phyloP scores from a whole-genome alignment of 2,888 invertebrate genomes.

The Rhamnusium bicolor region DNA sequence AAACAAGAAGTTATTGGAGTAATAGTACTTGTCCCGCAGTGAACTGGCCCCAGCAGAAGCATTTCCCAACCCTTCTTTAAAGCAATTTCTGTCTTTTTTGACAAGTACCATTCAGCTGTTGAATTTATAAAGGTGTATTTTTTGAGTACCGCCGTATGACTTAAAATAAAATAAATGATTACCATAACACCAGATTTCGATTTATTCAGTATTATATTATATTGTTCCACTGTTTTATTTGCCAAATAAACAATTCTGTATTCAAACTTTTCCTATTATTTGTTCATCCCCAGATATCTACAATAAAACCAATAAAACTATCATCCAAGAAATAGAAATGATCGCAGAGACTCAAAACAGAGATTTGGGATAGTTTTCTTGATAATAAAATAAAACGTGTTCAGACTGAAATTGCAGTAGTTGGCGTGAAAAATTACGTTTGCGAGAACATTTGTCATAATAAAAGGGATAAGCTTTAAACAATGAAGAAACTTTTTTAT shows the following conservation, averaged over 20 bases:
- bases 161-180: too few relatives aligned
- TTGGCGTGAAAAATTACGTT: neutral
- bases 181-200: neutral
- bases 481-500: neutral
- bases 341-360: neutral
- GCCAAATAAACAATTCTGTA: neutral
- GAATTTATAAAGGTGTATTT: too few relatives aligned
- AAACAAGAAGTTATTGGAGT: too few relatives aligned
- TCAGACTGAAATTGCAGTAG: neutral
- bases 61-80: too few relatives aligned
- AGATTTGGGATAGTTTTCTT: neutral
- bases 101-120: too few relatives aligned
- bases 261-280: neutral
- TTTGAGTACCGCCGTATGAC: too few relatives aligned
- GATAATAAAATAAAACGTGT: neutral
- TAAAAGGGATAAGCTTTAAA: neutral
- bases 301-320: neutral
- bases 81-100: too few relatives aligned
- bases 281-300: neutral
- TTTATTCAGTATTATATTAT: neutral
- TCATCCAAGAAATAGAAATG: neutral
- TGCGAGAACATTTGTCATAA: neutral
- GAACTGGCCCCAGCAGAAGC: neutral
- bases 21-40: too few relatives aligned
- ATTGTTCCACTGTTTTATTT: neutral